phyloP scores from a whole-genome alignment of 2,797 vertebrate species.

The Falco rusticolus region DNA sequence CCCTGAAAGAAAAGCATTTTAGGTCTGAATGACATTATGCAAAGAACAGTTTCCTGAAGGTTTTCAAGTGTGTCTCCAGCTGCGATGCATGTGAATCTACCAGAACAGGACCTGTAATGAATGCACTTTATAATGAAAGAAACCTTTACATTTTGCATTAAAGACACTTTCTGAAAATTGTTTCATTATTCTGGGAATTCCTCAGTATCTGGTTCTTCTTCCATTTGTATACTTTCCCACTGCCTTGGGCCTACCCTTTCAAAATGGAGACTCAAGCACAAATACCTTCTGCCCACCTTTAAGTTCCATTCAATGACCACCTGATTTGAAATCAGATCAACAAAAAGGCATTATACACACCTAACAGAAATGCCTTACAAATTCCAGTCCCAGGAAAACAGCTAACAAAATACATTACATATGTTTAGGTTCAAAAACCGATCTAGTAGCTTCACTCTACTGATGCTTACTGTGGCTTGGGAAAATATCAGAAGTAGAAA shows the following conservation, averaged over 20 bases:
- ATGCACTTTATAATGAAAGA: fast-evolving
- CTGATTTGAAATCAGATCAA: background rate
- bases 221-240: background rate
- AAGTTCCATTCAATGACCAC: background rate
- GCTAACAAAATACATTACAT: background rate
- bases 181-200: background rate
- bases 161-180: background rate
- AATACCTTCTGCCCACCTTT: background rate
- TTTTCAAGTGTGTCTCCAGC: background rate
- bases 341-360: background rate
- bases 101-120: background rate
- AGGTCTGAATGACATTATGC: background rate
- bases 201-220: background rate
- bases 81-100: background rate
- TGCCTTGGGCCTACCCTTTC: background rate
- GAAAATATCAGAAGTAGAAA: background rate
- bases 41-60: background rate
- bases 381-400: background rate
- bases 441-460: background rate
- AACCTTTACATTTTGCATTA: background rate
- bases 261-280: background rate
- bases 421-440: background rate
- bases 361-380: background rate
- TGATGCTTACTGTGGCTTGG: background rate
- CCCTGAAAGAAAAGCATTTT: conserved; percentile 75